phyloP scores from a whole-genome alignment of 1,140 invertebrate genomes.

The Physella acuta region DNA sequence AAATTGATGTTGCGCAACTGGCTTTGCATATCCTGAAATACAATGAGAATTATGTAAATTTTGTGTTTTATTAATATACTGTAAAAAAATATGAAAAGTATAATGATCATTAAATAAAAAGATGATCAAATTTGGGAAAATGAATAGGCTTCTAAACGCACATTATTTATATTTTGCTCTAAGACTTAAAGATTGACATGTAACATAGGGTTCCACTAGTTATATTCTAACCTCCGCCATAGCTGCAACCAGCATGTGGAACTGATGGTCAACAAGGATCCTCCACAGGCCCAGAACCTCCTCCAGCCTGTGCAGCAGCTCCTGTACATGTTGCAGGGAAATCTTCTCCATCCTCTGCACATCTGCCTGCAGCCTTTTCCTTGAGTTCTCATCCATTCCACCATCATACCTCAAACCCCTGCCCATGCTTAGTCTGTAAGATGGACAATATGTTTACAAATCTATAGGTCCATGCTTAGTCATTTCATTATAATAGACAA shows the following conservation, averaged over 20 bases:
- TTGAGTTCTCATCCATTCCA: constrained; percentile 49
- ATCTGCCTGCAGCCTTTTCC: constrained; percentile 54
- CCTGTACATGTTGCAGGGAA: constrained; percentile 76
- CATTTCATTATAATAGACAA: too few species aligned
- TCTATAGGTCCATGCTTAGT: too few species aligned
- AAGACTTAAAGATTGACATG: constrained; percentile 77
- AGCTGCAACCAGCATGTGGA: constrained; percentile 73
- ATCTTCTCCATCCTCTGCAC: constrained; percentile 65
- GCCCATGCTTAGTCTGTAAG: constrained; percentile 15
- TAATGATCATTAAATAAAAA: too few species aligned
- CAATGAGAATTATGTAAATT: too few species aligned
- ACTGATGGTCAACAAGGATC: constrained; percentile 88
- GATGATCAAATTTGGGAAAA: not conserved
- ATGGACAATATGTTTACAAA: too few species aligned
- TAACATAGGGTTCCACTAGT: constrained; percentile 68
- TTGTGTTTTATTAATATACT: too few species aligned
- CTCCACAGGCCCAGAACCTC: constrained; percentile 94
- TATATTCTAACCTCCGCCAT: constrained; percentile 66
- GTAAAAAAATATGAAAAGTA: too few species aligned
- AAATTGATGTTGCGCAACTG: constrained; percentile 70
- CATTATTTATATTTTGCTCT: constrained; percentile 79
- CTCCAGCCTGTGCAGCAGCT: constrained; percentile 77
- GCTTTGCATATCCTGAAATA: constrained; percentile 68
- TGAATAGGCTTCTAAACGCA: constrained; percentile 46
- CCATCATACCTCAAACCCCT: constrained; percentile 27